Conservation (phyloP, 2,797 vertebrate genomes). For the Cynopterus sphinx region DNA sequence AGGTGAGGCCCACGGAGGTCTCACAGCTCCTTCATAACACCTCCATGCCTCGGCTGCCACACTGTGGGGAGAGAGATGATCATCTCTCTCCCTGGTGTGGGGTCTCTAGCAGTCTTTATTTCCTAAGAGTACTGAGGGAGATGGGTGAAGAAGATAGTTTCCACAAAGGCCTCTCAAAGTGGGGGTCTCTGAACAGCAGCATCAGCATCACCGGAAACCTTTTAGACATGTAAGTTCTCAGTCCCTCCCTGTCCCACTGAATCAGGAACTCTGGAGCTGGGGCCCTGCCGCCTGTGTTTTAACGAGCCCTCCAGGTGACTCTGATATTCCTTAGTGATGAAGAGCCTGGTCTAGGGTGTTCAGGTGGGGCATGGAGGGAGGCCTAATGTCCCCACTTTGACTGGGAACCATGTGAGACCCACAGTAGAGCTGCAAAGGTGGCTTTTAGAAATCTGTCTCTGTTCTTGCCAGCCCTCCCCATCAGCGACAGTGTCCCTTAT, state of each 20-base stretch:
- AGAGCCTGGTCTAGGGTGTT: background rate
- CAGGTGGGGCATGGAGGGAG: background rate
- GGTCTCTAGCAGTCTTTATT: background rate
- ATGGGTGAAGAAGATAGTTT: background rate
- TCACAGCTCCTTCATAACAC: background rate
- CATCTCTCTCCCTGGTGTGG: accelerated
- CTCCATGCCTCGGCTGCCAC: accelerated
- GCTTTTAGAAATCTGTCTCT: background rate
- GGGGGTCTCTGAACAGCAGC: background rate
- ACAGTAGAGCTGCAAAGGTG: background rate
- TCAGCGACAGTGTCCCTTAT: background rate
- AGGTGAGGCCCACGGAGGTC: background rate
- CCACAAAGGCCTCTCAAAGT: background rate
- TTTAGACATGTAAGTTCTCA: background rate
- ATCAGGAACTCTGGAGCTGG: background rate
- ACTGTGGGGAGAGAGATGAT: too few species aligned
- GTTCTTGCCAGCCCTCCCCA: background rate
- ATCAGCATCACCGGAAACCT: background rate
- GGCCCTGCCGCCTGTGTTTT: background rate
- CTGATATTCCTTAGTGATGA: background rate
- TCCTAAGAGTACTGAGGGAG: background rate
- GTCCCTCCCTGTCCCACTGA: background rate
- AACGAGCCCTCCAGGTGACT: background rate
- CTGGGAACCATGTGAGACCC: background rate
- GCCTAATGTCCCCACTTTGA: too few species aligned